Evolutionary conservation across 2,113 vertebrate species (phyloP).

Genomic region (Caloenas nicobarica): DNA sequence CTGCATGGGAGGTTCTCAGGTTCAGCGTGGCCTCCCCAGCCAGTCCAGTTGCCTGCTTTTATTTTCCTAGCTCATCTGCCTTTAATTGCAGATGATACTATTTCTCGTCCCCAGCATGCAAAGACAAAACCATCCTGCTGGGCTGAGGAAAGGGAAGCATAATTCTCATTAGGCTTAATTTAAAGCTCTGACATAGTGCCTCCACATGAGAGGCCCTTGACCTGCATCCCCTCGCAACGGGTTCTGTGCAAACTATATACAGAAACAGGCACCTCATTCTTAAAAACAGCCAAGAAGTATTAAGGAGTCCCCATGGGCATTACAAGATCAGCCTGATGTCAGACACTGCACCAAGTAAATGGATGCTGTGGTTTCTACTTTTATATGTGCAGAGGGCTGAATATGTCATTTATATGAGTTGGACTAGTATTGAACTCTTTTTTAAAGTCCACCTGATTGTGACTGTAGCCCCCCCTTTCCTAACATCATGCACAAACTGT

Average conservation of each 20-base stretch:
- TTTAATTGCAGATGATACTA: not conserved
- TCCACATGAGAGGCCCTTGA: not conserved
- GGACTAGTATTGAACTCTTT: not conserved
- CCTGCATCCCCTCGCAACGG: not conserved
- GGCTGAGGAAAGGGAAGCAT: not conserved
- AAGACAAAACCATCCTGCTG: not conserved
- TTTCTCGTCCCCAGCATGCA: not conserved
- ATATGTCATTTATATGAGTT: not conserved
- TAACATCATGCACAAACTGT: not conserved
- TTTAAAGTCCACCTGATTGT: rapidly evolving
- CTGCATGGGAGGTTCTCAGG: rapidly evolving
- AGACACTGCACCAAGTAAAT: too few relatives aligned
- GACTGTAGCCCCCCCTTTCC: not conserved
- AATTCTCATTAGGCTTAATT: not conserved
- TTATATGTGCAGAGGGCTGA: not conserved
- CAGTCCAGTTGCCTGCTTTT: not conserved
- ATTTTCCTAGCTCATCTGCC: not conserved
- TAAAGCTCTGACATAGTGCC: not conserved
- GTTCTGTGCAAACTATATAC: not conserved
- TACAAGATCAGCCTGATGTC: not conserved
- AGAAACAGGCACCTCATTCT: not conserved
- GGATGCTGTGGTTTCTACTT: not conserved
- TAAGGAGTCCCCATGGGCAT: not conserved
- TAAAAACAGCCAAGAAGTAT: not conserved
- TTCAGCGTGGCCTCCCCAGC: too few relatives aligned